Percentiles rank a stretch among this genome's conserved stretches.
Evolutionary conservation across 2,113 vertebrate genomes (phyloP).

Genomic region (Carollia perspicillata): DNA sequence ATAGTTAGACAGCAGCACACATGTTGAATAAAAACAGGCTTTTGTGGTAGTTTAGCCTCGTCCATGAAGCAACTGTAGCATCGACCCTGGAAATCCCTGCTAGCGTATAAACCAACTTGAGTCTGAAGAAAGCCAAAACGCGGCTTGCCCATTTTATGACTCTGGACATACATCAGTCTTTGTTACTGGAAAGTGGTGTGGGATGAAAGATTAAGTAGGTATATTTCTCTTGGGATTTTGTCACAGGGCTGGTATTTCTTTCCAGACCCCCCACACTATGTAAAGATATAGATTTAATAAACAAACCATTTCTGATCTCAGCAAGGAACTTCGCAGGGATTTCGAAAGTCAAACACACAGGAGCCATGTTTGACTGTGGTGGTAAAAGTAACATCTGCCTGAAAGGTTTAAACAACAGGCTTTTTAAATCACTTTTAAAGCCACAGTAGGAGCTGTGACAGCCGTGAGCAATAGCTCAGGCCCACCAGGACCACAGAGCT

Average conservation of each 20-base stretch:
- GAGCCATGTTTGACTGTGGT: conserved; percentile 79
- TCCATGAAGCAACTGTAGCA: not conserved
- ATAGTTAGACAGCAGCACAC: not conserved
- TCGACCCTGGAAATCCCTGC: not conserved
- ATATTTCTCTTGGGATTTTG: conserved; percentile 34
- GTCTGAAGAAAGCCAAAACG: not conserved
- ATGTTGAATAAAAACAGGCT: not conserved
- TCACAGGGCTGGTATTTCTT: conserved; percentile 61
- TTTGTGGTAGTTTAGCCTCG: not conserved
- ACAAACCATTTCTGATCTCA: conserved; percentile 82
- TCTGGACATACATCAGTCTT: conserved; percentile 38
- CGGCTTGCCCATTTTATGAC: conserved; percentile 24
- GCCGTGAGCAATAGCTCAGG: conserved; percentile 67
- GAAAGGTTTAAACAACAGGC: conserved; percentile 76
- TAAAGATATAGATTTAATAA: conserved; percentile 80
- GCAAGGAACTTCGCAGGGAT: conserved; percentile 82
- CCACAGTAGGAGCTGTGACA: conserved; percentile 72
- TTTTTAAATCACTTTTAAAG: conserved; percentile 78
- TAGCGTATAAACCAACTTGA: not conserved
- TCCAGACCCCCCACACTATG: conserved; percentile 78
- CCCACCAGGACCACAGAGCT: conserved; percentile 7
- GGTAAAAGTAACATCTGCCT: conserved; percentile 84
- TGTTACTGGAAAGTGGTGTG: conserved; percentile 57
- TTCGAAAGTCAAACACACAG: conserved; percentile 83
- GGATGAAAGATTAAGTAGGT: conserved; percentile 73